Evolutionary conservation across 2,888 invertebrate genomes (phyloP), one percentile per base, ranked within the genome.

Genomic region (Stegophylla sp.): DNA sequence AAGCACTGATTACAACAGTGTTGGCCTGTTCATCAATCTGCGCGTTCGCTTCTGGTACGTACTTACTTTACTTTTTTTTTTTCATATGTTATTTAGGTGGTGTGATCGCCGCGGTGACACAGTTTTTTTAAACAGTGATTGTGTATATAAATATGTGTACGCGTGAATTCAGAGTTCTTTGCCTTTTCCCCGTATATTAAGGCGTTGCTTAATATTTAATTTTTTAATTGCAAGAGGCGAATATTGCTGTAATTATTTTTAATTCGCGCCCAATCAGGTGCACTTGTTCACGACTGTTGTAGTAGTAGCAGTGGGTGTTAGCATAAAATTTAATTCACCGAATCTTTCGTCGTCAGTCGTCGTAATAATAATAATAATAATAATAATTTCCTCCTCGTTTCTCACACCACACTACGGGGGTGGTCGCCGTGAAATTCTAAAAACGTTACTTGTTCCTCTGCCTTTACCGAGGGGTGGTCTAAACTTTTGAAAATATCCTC

Each of bases 31-130:
- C 79, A 26, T 61, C 79, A 34, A 71, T 79, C 71, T 79, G 79
- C 79, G 79, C 79, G 79, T 79, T 79, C 51, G 71, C 79, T 61
- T 79, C 79, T 7, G 79, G 79, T 79, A 79, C 28, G 79, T 79
- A 79, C 10, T 23, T n/a, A 7, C 17, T 13, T 34, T 67, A 48
- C 48, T 7, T 66, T 5, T 15, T 5, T 45, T 9, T 45, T 45
- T 45, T 13, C 1, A 3, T 45, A 12, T 56, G 20, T 20, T 12
- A 20, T 56, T 56, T 56, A 56, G 17, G 34, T 43, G 7, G 13
- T 23, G 23, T 3, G 26, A 28, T n/a, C 7, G 26, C 3, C 17
- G 48, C 20, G n/a, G 28, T n/a, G 3, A 61, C 28, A 23, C 45
- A 17, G 23, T 51, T n/a, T 20, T 34, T 69, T 69, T 20, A 34